These are phyloP conservation scores for Ptycholaimellus sp. DNA, from an alignment of 2,888 invertebrate species.

Conservation along the genomic window DNA sequence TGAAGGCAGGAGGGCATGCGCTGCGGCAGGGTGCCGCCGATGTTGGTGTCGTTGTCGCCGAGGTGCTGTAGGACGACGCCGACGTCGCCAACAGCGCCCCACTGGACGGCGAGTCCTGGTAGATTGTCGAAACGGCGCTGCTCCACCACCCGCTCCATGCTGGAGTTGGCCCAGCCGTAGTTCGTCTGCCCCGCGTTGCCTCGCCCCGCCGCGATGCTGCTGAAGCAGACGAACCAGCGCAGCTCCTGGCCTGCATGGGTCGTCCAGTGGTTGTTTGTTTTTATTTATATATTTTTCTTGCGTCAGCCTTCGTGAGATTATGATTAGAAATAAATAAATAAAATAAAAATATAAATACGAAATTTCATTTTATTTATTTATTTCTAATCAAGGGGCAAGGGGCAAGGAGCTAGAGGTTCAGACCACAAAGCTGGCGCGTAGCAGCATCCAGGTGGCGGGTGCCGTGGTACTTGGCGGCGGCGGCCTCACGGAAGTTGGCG, in stretches of 20 bases:
- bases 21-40: conserved; percentile 86
- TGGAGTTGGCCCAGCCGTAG: conserved; percentile 86
- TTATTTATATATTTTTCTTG: no score
- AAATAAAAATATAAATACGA: no score
- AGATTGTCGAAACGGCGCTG: conserved; percentile 54
- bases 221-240: conserved; percentile 60
- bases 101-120: conserved; percentile 76
- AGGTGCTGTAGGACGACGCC: conserved; percentile 69
- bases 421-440: conserved; percentile 50
- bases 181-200: conserved; percentile 89
- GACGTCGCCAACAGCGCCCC: conserved; percentile 86
- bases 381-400: no score
- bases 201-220: conserved; percentile 80
- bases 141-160: conserved; percentile 87
- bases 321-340: no score
- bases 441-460: conserved; percentile 56
- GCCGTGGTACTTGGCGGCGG: conserved; percentile 58
- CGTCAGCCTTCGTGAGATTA: no score
- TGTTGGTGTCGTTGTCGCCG: conserved; percentile 59
- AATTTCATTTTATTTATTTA: no score
- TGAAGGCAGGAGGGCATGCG: conserved; percentile 71
- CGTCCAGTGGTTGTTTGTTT: no score
- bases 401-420: no score
- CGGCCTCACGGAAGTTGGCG: conserved; percentile 42
- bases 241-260: no score